A percentile compares a stretch with the other conserved stretches of the same genome.
Conservation (phyloP, 1,140 invertebrate genomes). For the Bombus terrestris region DNA sequence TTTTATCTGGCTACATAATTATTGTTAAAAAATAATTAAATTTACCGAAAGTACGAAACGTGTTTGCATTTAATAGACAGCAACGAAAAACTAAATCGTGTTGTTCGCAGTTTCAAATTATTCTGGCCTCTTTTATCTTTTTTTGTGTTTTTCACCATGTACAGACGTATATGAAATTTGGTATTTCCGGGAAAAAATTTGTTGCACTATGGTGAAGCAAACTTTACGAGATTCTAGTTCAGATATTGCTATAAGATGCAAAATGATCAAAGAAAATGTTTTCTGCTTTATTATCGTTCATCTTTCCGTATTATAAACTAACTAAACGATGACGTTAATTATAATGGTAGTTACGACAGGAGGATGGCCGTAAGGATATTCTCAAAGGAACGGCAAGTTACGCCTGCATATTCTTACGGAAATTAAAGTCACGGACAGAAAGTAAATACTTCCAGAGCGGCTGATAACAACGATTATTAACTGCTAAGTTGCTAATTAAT, state of each 20-base stretch:
- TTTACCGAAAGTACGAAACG: too few species aligned
- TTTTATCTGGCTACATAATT: background rate
- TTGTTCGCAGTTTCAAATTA: background rate
- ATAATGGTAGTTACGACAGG: background rate
- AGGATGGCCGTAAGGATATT: background rate
- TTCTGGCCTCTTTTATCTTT: too few species aligned
- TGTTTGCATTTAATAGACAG: background rate
- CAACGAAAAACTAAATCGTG: background rate
- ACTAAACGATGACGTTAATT: background rate
- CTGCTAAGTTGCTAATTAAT: background rate
- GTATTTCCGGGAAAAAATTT: background rate
- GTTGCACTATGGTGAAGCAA: too few species aligned
- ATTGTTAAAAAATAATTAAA: background rate
- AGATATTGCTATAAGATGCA: background rate
- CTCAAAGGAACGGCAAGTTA: background rate
- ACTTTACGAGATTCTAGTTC: too few species aligned
- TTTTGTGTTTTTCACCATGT: too few species aligned
- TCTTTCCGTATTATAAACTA: background rate
- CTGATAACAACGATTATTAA: slow-evolving; percentile 10
- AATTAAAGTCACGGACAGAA: background rate
- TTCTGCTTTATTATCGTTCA: background rate
- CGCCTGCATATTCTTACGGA: background rate
- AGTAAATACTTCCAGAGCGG: background rate
- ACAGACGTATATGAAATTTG: background rate
- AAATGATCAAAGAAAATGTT: background rate